Conservation (phyloP, 2,113 vertebrate species). For the Cyanoramphus novaezelandiae region DNA sequence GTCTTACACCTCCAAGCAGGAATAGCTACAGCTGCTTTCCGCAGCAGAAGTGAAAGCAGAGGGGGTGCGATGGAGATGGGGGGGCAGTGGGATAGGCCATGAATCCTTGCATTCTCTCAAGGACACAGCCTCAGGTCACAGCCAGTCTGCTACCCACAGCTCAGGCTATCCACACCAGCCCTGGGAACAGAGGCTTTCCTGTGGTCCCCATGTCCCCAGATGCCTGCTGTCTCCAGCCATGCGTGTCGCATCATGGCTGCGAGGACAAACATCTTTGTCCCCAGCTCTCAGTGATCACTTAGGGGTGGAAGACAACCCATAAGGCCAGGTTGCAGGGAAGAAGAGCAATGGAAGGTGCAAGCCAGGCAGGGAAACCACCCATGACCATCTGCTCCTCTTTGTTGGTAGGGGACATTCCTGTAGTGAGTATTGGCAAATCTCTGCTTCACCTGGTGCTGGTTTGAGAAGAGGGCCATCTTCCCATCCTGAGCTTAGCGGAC, state of each 20-base stretch:
- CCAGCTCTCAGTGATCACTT: not conserved
- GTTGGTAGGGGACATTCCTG: not conserved
- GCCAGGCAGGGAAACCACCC: not conserved
- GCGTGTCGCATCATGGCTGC: fast-evolving
- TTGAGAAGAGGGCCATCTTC: not conserved
- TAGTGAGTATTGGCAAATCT: not conserved
- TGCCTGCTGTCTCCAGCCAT: fast-evolving
- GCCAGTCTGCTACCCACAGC: not conserved
- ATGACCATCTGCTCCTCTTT: not conserved
- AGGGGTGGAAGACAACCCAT: not conserved
- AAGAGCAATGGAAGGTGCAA: not conserved
- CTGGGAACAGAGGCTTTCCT: not conserved
- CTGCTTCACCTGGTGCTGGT: not conserved
- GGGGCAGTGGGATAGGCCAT: fast-evolving
- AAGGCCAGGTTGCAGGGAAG: not conserved
- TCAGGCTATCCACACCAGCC: not conserved
- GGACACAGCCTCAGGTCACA: not conserved
- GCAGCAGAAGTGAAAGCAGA: not conserved
- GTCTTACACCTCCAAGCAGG: not conserved
- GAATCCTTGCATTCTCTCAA: not conserved
- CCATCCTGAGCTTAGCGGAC: fast-evolving
- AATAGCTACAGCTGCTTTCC: not conserved
- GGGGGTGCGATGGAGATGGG: not conserved
- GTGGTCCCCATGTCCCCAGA: fast-evolving
- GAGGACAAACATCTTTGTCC: not conserved